A percentile compares a stretch with the other conserved stretches of the same genome.
Conservation (phyloP, 2,888 invertebrate species). For the Escarpia spicata region DNA sequence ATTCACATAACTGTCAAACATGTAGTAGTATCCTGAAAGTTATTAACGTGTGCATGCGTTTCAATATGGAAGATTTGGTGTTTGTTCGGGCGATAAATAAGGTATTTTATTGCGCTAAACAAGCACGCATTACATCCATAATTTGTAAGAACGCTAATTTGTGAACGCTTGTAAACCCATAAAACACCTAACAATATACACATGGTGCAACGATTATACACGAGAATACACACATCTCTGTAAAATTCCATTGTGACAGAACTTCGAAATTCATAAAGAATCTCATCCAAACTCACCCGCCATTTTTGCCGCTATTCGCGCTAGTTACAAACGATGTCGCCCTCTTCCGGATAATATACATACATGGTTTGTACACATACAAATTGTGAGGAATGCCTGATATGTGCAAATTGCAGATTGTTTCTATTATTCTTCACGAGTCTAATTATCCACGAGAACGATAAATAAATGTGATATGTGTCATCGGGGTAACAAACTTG, state of each 20-base stretch:
- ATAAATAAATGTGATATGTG: no score
- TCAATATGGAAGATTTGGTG: background rate
- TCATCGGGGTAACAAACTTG: no score
- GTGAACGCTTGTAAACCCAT: background rate
- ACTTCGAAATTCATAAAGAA: background rate
- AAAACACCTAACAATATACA: background rate
- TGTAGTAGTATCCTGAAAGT: background rate
- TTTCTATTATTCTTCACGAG: no score
- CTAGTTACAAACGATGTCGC: background rate
- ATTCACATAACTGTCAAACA: background rate
- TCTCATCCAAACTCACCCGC: constrained; percentile 13
- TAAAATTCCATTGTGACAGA: background rate
- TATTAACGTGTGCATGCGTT: background rate
- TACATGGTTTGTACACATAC: no score
- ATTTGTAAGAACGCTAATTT: background rate
- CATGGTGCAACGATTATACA: background rate
- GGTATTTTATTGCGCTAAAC: background rate
- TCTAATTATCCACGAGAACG: no score
- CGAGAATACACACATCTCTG: background rate
- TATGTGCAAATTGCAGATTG: no score
- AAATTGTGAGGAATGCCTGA: no score
- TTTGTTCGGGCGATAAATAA: constrained; percentile 1
- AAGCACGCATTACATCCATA: background rate
- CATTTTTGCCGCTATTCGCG: constrained; percentile 11
- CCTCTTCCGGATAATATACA: background rate